phyloP scores from a whole-genome alignment of 2,888 invertebrate genomes.

The Eupithecia pulchellata region DNA sequence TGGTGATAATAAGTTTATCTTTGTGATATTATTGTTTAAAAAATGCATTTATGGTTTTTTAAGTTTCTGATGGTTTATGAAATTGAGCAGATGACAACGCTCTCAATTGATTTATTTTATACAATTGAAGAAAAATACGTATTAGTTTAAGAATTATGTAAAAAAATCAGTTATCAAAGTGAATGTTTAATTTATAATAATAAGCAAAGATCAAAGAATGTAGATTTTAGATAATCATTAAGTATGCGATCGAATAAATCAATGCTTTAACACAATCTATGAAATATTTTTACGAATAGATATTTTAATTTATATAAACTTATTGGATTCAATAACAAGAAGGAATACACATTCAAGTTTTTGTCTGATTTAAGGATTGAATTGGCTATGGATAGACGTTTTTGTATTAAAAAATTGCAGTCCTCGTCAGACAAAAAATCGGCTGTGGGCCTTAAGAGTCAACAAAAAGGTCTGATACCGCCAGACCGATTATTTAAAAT shows the following conservation, averaged over 20 bases:
- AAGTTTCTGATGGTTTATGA: slow-evolving; percentile 7
- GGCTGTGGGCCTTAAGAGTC: too few relatives aligned
- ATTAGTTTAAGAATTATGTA: not conserved
- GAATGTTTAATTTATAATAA: too few relatives aligned
- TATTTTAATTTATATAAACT: not conserved
- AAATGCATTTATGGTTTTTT: slow-evolving; percentile 30
- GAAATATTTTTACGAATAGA: not conserved
- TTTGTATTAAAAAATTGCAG: too few relatives aligned
- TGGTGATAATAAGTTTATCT: not conserved
- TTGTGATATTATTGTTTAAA: slow-evolving; percentile 11
- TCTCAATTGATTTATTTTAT: not conserved
- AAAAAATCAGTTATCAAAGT: not conserved
- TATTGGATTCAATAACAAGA: too few relatives aligned
- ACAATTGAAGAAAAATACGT: not conserved
- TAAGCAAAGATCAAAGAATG: not conserved
- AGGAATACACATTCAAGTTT: too few relatives aligned
- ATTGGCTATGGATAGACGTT: too few relatives aligned
- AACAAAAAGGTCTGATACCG: not conserved
- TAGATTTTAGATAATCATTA: not conserved
- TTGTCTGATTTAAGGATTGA: too few relatives aligned
- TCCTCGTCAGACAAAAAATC: too few relatives aligned
- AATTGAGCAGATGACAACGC: not conserved
- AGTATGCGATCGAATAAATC: not conserved
- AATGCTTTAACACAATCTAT: not conserved
- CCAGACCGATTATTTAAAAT: not conserved